Evolutionary conservation across 1,140 invertebrate species (phyloP).

Genomic region (Drosophila sturtevanti): DNA sequence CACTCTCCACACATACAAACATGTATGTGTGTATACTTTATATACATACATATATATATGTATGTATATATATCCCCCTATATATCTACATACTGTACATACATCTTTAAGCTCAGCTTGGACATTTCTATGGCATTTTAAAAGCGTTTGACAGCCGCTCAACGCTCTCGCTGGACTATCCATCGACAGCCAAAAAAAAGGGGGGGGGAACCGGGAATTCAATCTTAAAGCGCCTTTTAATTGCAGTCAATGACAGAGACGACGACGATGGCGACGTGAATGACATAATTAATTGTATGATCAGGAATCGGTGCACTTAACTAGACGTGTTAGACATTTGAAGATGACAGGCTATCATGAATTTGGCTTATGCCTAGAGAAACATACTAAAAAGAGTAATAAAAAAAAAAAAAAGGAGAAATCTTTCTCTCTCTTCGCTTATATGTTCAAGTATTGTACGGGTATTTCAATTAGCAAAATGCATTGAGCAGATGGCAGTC

Average conservation of each 20-base stretch:
- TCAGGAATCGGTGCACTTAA: slow-evolving; percentile 65
- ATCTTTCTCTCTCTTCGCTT: background rate
- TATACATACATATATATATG: slow-evolving; percentile 19
- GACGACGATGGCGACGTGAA: slow-evolving; percentile 67
- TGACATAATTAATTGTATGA: slow-evolving; percentile 82
- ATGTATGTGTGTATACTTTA: slow-evolving; percentile 9
- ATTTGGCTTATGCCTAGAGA: background rate
- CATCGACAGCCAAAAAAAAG: slow-evolving; percentile 35
- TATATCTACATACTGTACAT: slow-evolving; percentile 37
- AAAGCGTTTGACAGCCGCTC: slow-evolving; percentile 81
- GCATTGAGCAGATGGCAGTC: slow-evolving; percentile 41
- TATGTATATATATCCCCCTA: slow-evolving; percentile 34
- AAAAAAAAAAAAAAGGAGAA: no score
- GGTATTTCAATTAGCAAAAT: slow-evolving; percentile 70
- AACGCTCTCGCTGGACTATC: slow-evolving; percentile 49
- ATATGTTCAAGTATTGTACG: no score
- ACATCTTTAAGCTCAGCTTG: slow-evolving; percentile 40
- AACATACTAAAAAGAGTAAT: background rate
- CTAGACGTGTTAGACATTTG: slow-evolving; percentile 74
- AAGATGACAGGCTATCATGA: slow-evolving; percentile 67
- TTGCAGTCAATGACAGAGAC: slow-evolving; percentile 63
- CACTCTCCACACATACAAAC: slow-evolving; percentile 23
- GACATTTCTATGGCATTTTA: slow-evolving; percentile 76
- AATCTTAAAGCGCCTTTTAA: slow-evolving; percentile 75
- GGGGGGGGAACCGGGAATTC: background rate